Base-by-base conservation (phyloP, 2,888 invertebrate species). In the Troides oblongomaculatus region DNA sequence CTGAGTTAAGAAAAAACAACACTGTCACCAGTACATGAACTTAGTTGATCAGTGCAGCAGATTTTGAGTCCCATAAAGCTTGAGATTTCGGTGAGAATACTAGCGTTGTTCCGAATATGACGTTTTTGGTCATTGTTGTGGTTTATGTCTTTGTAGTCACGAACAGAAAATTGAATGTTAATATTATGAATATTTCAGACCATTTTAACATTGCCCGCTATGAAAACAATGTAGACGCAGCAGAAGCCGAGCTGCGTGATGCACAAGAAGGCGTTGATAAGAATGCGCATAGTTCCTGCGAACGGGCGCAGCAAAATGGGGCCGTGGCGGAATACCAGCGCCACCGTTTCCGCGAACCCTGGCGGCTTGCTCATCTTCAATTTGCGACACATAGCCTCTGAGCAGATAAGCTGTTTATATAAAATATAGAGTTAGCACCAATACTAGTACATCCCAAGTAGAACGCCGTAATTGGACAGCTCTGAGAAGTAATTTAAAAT, bases 161-260 rank as follows among this genome's bases (percentile, higher is more conserved):
- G 30, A 30, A 30, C 0, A 30, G 30, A 30, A 30, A 30, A 3
- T 30, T 30, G 30, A 30, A 30, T 39, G 7, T 39, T 39, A 39
- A 1, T 39, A 2, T 14, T 18, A 50, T 17, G 10, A 50, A 50
- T 17, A 50, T 50, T 50, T 50, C 72, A 80, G 72, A 96, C 97
- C 94, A 96, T 94, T 87, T 96, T 94, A 72, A 97, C 85, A 85
- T 97, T 98, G 73, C 95, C 95, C 17, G 98, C 96, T 75, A 99
- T 97, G 86, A 99, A 99, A 23, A 99, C 97, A 79, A 99, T 97
- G 89, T 99, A 99, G 43, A 99, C 97, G 86, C 98, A 99, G 88
- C 99, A 99, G 91, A 99, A 99, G 72, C 99, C 99, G 72, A 99
- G 93, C 90, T 99, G 99, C n/a, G 99, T 99, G 70, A 98, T 93